Conservation (phyloP, 2,888 invertebrate genomes). For the Aporophyla nigra region DNA sequence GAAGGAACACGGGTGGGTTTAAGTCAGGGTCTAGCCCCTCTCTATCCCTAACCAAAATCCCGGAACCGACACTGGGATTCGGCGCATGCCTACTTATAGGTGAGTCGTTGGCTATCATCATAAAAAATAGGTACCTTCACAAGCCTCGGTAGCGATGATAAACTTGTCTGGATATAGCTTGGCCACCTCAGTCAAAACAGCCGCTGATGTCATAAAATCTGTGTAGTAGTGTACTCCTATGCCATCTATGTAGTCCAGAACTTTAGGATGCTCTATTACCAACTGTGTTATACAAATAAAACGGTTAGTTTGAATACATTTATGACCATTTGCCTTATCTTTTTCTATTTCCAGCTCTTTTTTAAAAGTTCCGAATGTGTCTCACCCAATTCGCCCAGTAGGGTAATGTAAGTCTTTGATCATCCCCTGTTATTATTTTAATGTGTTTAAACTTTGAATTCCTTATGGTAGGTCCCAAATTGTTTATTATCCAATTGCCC, state of each 20-base stretch:
- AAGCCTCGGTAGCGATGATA: constrained; percentile 95
- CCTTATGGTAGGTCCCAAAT: constrained; percentile 94
- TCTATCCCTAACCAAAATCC: neutral
- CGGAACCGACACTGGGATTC: neutral
- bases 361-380: neutral
- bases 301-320: constrained; percentile 5
- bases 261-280: constrained; percentile 81
- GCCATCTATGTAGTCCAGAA: constrained; percentile 92
- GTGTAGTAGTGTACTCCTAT: constrained; percentile 96
- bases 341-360: neutral
- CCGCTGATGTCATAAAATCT: constrained; percentile 90
- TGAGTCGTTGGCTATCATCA: neutral
- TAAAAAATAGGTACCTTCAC: constrained; percentile 89
- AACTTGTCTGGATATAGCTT: constrained; percentile 92
- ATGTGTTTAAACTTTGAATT: constrained; percentile 90
- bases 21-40: too few species aligned
- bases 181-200: constrained; percentile 90
- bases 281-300: constrained; percentile 69
- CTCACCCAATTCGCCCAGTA: constrained; percentile 92
- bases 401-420: constrained; percentile 92
- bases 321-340: neutral
- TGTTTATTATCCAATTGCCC: constrained; percentile 93
- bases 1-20: too few species aligned
- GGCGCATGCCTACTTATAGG: neutral
- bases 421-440: constrained; percentile 94